A percentile compares a stretch with the other conserved stretches of the same genome.
Conservation (phyloP, 2,113 vertebrate species). For the Sinocyclocheilus maitianheensis region DNA sequence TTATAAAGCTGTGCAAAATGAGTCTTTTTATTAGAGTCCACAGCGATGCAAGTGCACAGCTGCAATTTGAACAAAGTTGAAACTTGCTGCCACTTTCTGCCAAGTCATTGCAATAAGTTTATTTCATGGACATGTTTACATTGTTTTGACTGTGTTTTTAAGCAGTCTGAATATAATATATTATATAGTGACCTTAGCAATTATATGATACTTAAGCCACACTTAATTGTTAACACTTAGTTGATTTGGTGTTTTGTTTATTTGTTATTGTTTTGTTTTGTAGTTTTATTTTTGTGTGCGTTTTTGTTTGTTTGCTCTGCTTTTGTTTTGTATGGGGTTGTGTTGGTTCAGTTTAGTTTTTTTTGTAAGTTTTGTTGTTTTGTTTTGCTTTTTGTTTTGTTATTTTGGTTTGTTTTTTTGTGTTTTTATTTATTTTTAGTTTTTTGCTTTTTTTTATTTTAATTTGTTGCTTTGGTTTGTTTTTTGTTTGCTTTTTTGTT, state of each 20-base stretch:
- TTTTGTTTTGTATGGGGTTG: background rate
- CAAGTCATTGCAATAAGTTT: background rate
- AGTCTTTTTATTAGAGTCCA: background rate
- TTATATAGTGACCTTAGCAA: background rate
- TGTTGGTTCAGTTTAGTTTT: background rate
- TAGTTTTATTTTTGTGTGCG: too few relatives aligned
- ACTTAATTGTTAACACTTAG: background rate
- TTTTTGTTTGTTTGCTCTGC: background rate
- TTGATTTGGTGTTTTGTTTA: background rate
- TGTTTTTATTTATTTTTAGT: background rate
- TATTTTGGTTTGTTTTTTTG: background rate
- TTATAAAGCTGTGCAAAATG: slow-evolving; percentile 31
- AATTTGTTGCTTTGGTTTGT: background rate
- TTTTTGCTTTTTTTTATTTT: background rate
- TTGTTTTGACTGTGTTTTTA: background rate
- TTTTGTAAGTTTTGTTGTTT: background rate
- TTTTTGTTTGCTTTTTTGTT: background rate
- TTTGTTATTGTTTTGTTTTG: too few relatives aligned
- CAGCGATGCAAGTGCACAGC: background rate
- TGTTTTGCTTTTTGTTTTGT: too few relatives aligned
- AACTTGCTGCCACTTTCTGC: background rate
- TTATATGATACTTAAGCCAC: background rate
- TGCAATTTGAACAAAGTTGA: background rate
- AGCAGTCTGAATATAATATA: background rate
- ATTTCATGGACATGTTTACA: background rate